Conservation (phyloP, 1,140 invertebrate species). For the Papilio polyxenes region DNA sequence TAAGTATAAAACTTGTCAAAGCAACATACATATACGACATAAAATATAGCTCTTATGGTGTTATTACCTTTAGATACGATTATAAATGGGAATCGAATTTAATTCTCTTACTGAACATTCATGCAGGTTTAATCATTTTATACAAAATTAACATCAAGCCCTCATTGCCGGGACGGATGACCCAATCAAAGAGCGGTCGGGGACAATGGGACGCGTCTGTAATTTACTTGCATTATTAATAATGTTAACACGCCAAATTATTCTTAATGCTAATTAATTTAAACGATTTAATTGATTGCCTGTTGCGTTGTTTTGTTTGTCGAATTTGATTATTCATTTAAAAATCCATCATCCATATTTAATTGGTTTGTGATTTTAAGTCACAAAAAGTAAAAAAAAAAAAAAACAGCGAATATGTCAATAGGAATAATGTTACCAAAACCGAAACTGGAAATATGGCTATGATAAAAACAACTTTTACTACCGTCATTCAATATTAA, state of each 20-base stretch:
- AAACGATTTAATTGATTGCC: constrained; percentile 16
- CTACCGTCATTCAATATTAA: too few relatives aligned
- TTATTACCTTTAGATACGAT: background rate
- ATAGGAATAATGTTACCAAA: too few relatives aligned
- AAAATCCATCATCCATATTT: background rate
- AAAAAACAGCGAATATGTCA: too few relatives aligned
- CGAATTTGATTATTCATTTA: background rate
- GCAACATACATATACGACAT: background rate
- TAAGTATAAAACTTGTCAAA: background rate
- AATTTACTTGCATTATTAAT: constrained; percentile 32
- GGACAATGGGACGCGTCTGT: constrained; percentile 31
- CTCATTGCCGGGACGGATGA: constrained; percentile 26
- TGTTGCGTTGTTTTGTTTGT: background rate
- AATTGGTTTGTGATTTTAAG: background rate
- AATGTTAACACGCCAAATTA: constrained; percentile 32
- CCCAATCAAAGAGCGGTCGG: constrained; percentile 34
- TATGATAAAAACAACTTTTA: too few relatives aligned
- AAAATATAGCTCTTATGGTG: background rate
- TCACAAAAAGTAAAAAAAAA: too few relatives aligned
- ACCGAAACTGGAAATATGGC: too few relatives aligned
- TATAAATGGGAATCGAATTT: background rate
- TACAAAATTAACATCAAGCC: constrained; percentile 31
- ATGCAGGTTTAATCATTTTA: constrained; percentile 28
- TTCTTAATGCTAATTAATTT: constrained; percentile 32
- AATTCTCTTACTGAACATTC: background rate